phyloP scores from a whole-genome alignment of 2,888 invertebrate genomes.

The Epistrophella euchroma region DNA sequence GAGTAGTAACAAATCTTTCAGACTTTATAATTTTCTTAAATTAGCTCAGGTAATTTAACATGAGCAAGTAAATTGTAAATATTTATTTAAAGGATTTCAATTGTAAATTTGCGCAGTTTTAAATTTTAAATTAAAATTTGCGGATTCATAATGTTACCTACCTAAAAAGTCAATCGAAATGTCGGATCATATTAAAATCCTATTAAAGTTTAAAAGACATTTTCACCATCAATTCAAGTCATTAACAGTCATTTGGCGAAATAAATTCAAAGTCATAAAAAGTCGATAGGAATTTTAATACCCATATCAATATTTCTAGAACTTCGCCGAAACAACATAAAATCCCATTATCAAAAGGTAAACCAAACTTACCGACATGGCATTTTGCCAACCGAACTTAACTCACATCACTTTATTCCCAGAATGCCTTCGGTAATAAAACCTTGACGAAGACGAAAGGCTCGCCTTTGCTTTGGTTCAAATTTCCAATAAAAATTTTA shows the following conservation, averaged over 20 bases:
- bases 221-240: slow-evolving; percentile 19
- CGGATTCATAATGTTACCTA: not conserved
- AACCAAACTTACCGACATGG: slow-evolving; percentile 16
- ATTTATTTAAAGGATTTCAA: no score
- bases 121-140: not conserved
- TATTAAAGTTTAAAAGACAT: slow-evolving; percentile 33
- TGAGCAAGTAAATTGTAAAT: no score
- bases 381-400: slow-evolving; percentile 14
- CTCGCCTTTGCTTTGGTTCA: slow-evolving; percentile 32
- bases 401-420: slow-evolving; percentile 50
- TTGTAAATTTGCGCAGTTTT: no score
- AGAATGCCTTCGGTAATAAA: slow-evolving; percentile 48
- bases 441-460: slow-evolving; percentile 28
- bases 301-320: slow-evolving; percentile 36
- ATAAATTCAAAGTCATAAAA: slow-evolving; percentile 9
- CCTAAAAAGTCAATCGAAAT: slow-evolving; percentile 36
- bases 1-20: no score
- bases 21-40: no score
- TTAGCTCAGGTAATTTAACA: no score
- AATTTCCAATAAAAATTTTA: slow-evolving; percentile 56
- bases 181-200: slow-evolving; percentile 31
- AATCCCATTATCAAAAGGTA: slow-evolving; percentile 35
- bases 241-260: slow-evolving; percentile 34
- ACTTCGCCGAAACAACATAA: slow-evolving; percentile 44
- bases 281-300: slow-evolving; percentile 41